Evolutionary conservation across 1,140 invertebrate genomes (phyloP).

Genomic region (Ips typographus): DNA sequence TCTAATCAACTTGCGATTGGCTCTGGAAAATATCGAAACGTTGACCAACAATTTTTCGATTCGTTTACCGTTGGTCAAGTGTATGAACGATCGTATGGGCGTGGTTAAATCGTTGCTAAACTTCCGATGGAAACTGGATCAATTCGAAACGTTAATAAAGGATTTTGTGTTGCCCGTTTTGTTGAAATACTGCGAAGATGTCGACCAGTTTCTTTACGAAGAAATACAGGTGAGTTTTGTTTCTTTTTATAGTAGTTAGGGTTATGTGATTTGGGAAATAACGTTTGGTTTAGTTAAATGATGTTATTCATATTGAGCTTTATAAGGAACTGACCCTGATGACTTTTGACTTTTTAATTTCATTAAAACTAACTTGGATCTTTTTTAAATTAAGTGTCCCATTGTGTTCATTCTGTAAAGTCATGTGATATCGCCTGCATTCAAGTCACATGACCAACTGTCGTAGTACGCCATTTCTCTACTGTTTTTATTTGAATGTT

Average conservation of each 20-base stretch:
- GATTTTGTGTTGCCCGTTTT: slow-evolving; percentile 41
- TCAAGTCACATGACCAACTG: no score
- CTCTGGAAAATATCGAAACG: slow-evolving; percentile 34
- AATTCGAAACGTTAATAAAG: slow-evolving; percentile 38
- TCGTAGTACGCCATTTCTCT: no score
- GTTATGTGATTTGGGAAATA: no score
- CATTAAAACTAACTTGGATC: no score
- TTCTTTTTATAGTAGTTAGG: background rate
- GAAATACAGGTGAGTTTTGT: slow-evolving; percentile 39
- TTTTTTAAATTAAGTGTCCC: no score
- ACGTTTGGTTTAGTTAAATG: no score
- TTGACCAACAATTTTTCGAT: slow-evolving; percentile 40
- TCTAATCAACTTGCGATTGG: slow-evolving; percentile 25
- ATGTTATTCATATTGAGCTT: no score
- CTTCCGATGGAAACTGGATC: slow-evolving; percentile 3
- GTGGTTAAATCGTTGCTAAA: slow-evolving; percentile 31
- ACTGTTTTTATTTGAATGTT: no score
- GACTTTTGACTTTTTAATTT: no score
- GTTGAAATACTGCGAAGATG: slow-evolving; percentile 36
- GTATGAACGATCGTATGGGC: slow-evolving; percentile 13
- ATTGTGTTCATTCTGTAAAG: no score
- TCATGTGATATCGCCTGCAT: no score
- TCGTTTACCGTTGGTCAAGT: slow-evolving; percentile 37
- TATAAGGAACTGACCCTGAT: no score
- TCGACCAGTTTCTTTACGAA: slow-evolving; percentile 38